These are phyloP conservation scores for Ips typographus DNA, from an alignment of 1,140 invertebrate genomes.

Conservation along the genomic window DNA sequence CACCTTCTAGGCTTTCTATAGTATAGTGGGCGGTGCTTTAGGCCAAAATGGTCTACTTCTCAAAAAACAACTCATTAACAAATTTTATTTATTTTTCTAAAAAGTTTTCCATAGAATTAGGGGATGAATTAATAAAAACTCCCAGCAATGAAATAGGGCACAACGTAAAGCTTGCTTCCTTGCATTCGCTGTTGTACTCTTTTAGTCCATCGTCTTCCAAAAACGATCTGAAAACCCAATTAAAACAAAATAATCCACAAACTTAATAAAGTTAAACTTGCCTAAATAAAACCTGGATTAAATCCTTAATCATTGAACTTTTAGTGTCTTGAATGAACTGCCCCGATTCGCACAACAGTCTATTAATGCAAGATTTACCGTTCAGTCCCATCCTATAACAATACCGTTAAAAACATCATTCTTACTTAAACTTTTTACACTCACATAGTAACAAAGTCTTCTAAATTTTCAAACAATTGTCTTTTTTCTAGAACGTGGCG, in stretches of 20 bases:
- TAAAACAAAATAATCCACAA: not conserved
- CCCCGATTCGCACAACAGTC: constrained; percentile 68
- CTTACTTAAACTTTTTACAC: constrained; percentile 6
- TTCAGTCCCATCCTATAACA: constrained; percentile 61
- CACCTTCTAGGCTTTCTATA: too few relatives aligned
- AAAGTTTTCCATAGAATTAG: not conserved
- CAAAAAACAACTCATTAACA: too few relatives aligned
- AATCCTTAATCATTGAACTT: constrained; percentile 65
- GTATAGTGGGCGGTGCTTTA: too few relatives aligned
- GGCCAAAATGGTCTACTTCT: too few relatives aligned
- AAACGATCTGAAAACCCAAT: constrained; percentile 5
- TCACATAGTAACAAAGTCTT: constrained; percentile 29
- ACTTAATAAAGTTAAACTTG: constrained; percentile 48
- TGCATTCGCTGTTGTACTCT: not conserved
- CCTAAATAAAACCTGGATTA: constrained; percentile 66
- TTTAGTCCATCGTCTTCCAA: constrained; percentile 2
- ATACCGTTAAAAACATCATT: not conserved
- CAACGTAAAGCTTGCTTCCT: not conserved
- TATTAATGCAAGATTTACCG: constrained; percentile 65
- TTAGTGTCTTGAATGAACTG: constrained; percentile 59
- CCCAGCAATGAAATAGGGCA: constrained; percentile 10
- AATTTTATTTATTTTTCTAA: too few relatives aligned
- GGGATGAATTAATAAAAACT: constrained; percentile 12
- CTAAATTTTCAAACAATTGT: constrained; percentile 29
- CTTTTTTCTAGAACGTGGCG: constrained; percentile 35